phyloP scores from a whole-genome alignment of 1,140 invertebrate species.

The Magallana angulata region DNA sequence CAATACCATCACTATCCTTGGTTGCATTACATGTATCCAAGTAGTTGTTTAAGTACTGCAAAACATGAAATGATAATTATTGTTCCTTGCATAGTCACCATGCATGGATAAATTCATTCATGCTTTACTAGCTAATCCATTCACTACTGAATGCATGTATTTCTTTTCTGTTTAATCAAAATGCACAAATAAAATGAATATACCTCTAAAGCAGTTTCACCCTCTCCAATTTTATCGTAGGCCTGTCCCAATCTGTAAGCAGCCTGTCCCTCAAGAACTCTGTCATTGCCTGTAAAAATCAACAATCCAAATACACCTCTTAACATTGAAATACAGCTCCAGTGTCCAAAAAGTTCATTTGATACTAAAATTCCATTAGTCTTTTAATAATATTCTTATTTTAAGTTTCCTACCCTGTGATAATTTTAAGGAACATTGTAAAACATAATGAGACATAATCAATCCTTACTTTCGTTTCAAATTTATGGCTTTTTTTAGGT shows the following conservation, averaged over 20 bases:
- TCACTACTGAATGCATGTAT: no score
- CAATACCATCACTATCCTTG: slow-evolving; percentile 75
- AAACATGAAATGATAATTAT: slow-evolving; percentile 16
- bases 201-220: slow-evolving; percentile 75
- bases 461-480: slow-evolving; percentile 75
- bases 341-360: no score
- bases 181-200: slow-evolving; percentile 30
- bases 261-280: slow-evolving; percentile 73
- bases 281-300: slow-evolving; percentile 68
- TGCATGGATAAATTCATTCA: no score
- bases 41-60: slow-evolving; percentile 76
- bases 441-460: not conserved
- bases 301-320: not conserved
- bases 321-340: no score
- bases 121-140: no score
- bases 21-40: slow-evolving; percentile 70
- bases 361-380: no score
- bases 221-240: slow-evolving; percentile 71
- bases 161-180: not conserved
- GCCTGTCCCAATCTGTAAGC: slow-evolving; percentile 75
- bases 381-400: no score
- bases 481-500: slow-evolving; percentile 73
- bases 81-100: not conserved
- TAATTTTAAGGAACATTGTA: no score
- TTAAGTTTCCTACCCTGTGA: no score